Percentiles rank a stretch among this genome's conserved stretches.
phyloP scores from a whole-genome alignment of 2,888 invertebrate genomes.

The Diachrysia chrysitis region DNA sequence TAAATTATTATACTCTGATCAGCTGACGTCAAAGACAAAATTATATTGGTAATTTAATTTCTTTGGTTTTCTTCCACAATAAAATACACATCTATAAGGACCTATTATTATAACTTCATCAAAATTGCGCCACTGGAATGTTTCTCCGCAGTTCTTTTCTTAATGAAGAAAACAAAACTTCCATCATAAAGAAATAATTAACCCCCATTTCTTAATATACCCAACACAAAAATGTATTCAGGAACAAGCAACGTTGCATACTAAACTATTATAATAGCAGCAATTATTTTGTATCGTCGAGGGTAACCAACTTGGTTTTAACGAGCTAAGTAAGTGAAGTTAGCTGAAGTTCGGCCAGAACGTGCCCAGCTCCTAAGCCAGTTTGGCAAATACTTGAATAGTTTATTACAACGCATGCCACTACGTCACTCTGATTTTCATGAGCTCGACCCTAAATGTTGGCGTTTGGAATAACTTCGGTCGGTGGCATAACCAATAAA shows the following conservation, averaged over 20 bases:
- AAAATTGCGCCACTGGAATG: background rate
- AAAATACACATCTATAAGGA: background rate
- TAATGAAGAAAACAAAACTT: no score
- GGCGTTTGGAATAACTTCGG: constrained; percentile 5
- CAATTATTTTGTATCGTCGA: constrained; percentile 33
- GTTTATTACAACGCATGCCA: constrained; percentile 58
- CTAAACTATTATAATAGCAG: constrained; percentile 44
- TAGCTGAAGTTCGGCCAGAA: constrained; percentile 53
- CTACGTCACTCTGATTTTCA: constrained; percentile 36
- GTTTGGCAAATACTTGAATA: constrained; percentile 57
- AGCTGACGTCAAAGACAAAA: background rate
- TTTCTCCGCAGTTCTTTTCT: no score
- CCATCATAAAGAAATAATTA: no score
- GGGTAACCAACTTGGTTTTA: constrained; percentile 61
- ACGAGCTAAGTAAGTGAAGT: constrained; percentile 69
- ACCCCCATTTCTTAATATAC: no score
- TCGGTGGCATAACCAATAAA: constrained; percentile 6
- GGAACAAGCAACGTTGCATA: constrained; percentile 1
- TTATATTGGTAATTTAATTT: background rate
- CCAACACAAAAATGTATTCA: constrained; percentile 20
- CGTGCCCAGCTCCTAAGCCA: constrained; percentile 54
- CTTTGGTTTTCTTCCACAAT: background rate
- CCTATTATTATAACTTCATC: background rate
- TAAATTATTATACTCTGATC: background rate
- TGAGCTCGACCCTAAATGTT: constrained; percentile 13